These are phyloP conservation scores for Nephila pilipes DNA, from an alignment of 1,140 invertebrate species.

Conservation along the genomic window DNA sequence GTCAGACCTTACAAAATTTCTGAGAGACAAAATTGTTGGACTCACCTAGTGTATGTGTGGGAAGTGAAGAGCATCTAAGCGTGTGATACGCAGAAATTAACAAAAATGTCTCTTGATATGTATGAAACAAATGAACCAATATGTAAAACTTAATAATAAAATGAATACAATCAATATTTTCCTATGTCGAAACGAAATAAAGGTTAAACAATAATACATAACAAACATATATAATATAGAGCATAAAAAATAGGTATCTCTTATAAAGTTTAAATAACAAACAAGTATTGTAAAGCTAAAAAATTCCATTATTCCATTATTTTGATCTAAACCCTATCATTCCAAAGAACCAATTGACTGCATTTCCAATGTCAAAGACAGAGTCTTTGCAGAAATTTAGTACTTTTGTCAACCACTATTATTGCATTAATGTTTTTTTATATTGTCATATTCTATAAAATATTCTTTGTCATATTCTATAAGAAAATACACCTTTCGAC, in stretches of 20 bases:
- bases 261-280: no score
- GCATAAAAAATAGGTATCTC: background rate
- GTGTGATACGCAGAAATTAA: constrained; percentile 13
- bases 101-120: background rate
- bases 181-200: background rate
- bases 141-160: constrained; percentile 3
- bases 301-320: no score
- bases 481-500: constrained; percentile 61
- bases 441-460: no score
- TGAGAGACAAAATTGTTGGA: no score
- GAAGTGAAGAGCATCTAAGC: constrained; percentile 47
- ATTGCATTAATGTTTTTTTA: background rate
- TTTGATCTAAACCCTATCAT: background rate
- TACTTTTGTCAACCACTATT: background rate
- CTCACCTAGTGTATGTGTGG: no score
- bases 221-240: background rate
- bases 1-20: no score
- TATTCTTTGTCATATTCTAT: no score
- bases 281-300: no score
- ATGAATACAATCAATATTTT: background rate
- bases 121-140: background rate
- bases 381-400: constrained; percentile 30
- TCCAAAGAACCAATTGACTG: background rate
- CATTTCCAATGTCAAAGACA: constrained; percentile 7
- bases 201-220: background rate